A percentile compares a stretch with the other conserved stretches of the same genome.
Conservation (phyloP, 1,140 invertebrate species). For the Spodoptera frugiperda region DNA sequence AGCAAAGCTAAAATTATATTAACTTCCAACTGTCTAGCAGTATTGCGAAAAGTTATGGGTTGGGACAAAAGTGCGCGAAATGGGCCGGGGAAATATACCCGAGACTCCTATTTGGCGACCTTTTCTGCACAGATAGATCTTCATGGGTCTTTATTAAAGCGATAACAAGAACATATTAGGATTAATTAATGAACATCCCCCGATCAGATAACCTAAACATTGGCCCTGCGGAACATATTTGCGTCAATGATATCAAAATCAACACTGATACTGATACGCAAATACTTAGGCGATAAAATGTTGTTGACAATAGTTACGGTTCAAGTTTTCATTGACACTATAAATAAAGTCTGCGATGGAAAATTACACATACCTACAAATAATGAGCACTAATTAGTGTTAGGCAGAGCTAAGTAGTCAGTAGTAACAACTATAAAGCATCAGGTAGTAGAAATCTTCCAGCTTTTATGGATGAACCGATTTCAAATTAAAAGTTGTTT, state of each 20-base stretch:
- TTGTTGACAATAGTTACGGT: slow-evolving; percentile 62
- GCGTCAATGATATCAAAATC: slow-evolving; percentile 68
- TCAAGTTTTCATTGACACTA: slow-evolving; percentile 74
- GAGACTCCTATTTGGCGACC: no score
- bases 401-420: background rate
- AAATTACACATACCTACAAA: slow-evolving; percentile 51
- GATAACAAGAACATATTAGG: slow-evolving; percentile 41
- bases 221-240: slow-evolving; percentile 61
- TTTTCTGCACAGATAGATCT: no score
- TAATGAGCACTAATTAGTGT: slow-evolving; percentile 17
- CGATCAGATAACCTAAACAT: slow-evolving; percentile 68
- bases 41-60: no score
- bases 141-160: slow-evolving; percentile 16
- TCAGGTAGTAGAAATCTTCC: no score
- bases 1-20: no score
- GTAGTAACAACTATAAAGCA: no score
- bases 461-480: no score
- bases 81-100: background rate
- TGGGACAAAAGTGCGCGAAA: no score
- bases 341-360: slow-evolving; percentile 53
- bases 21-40: no score
- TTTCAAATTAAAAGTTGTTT: background rate
- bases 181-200: slow-evolving; percentile 57
- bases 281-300: slow-evolving; percentile 56
- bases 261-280: slow-evolving; percentile 44